These are phyloP conservation scores for Zele albiditarsus DNA, from an alignment of 2,888 invertebrate genomes.

Conservation along the genomic window DNA sequence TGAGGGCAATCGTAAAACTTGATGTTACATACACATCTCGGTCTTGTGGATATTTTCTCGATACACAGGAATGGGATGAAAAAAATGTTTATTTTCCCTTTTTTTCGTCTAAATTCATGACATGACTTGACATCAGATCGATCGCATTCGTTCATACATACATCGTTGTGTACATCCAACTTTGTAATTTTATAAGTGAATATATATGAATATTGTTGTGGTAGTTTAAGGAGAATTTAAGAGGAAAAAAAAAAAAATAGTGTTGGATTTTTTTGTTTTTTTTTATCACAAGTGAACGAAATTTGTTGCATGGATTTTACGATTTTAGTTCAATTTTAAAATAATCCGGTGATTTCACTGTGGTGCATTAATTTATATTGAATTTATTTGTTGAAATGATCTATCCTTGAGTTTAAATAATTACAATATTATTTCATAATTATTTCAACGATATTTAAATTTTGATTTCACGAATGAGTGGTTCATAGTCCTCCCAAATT, in stretches of 20 bases:
- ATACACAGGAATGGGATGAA: constrained; percentile 33
- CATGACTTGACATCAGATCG: constrained; percentile 47
- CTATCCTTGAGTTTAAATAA: too few relatives aligned
- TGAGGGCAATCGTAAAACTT: constrained; percentile 71
- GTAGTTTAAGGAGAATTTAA: background rate
- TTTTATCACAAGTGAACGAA: too few relatives aligned
- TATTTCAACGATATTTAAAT: too few relatives aligned
- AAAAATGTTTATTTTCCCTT: constrained; percentile 10
- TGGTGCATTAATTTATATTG: too few relatives aligned
- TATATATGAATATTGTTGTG: background rate
- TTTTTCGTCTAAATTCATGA: constrained; percentile 44
- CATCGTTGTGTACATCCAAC: constrained; percentile 15
- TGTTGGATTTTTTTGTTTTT: too few relatives aligned
- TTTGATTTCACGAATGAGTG: too few relatives aligned
- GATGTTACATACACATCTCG: constrained; percentile 70
- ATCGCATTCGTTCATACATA: constrained; percentile 11
- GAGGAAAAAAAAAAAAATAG: background rate
- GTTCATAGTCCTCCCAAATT: too few relatives aligned
- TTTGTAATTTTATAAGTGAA: background rate
- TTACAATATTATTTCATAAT: too few relatives aligned
- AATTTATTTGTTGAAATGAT: too few relatives aligned
- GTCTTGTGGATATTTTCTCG: constrained; percentile 65
- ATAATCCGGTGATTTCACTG: too few relatives aligned
- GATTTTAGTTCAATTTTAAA: too few relatives aligned
- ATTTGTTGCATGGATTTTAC: too few relatives aligned